These are phyloP conservation scores for Mungos mungo DNA, from an alignment of 2,113 vertebrate genomes.

Conservation along the genomic window DNA sequence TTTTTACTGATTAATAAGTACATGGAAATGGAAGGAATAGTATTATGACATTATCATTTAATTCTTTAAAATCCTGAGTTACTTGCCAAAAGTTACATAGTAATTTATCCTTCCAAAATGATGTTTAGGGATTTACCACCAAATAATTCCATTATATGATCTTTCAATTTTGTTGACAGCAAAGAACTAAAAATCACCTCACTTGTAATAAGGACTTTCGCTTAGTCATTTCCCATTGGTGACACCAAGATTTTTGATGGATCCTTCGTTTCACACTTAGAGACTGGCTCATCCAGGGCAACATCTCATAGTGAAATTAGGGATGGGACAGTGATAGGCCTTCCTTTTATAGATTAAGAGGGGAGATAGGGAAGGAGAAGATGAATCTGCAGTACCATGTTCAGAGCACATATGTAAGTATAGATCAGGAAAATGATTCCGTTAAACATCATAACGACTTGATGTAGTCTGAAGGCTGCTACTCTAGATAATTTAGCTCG, in stretches of 20 bases:
- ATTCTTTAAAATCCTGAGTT: background rate
- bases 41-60: background rate
- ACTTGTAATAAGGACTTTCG: background rate
- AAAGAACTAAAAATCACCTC: background rate
- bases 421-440: background rate
- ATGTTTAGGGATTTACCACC: background rate
- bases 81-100: background rate
- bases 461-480: background rate
- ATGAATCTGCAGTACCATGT: background rate
- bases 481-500: background rate
- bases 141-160: background rate
- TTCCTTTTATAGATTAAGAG: no score
- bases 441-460: background rate
- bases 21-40: background rate
- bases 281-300: background rate
- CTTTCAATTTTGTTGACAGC: background rate
- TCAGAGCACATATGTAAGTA: background rate
- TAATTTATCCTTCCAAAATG: background rate
- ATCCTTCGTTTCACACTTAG: background rate
- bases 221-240: background rate
- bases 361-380: background rate
- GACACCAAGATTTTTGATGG: background rate
- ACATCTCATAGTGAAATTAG: background rate
- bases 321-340: background rate
- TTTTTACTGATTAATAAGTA: slow-evolving; percentile 42